Conservation (phyloP, 2,113 vertebrate genomes). For the Ceyx margarethae region DNA sequence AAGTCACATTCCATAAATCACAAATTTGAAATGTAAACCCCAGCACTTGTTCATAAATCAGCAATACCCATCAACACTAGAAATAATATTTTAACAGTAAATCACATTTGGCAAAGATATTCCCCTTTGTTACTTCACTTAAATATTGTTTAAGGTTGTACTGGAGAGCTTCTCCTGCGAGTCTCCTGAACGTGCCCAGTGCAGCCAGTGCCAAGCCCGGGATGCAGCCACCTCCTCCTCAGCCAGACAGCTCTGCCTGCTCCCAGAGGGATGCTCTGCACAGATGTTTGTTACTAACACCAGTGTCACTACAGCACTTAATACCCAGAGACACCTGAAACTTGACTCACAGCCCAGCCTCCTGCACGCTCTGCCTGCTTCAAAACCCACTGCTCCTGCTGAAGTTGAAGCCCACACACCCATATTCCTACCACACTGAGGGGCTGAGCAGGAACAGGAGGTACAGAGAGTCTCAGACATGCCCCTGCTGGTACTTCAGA, state of each 20-base stretch:
- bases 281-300: rapidly evolving
- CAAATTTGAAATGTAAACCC: slow-evolving; percentile 30
- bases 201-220: not conserved
- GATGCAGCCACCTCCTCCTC: not conserved
- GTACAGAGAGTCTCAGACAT: not conserved
- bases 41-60: slow-evolving; percentile 26
- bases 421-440: rapidly evolving
- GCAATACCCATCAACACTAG: slow-evolving; percentile 3
- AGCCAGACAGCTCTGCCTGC: not conserved
- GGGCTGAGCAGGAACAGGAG: not conserved
- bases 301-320: not conserved
- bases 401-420: not conserved
- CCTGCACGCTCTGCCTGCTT: not conserved
- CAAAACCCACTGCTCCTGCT: not conserved
- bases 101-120: not conserved
- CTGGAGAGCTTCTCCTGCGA: not conserved
- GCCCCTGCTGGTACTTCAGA: not conserved
- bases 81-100: slow-evolving; percentile 36
- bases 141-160: not conserved
- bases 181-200: not conserved
- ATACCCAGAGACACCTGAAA: not conserved
- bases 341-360: not conserved
- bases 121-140: not conserved
- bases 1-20: slow-evolving; percentile 23
- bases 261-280: not conserved